phyloP scores from a whole-genome alignment of 2,797 vertebrate species.

The Synanceia verrucosa region DNA sequence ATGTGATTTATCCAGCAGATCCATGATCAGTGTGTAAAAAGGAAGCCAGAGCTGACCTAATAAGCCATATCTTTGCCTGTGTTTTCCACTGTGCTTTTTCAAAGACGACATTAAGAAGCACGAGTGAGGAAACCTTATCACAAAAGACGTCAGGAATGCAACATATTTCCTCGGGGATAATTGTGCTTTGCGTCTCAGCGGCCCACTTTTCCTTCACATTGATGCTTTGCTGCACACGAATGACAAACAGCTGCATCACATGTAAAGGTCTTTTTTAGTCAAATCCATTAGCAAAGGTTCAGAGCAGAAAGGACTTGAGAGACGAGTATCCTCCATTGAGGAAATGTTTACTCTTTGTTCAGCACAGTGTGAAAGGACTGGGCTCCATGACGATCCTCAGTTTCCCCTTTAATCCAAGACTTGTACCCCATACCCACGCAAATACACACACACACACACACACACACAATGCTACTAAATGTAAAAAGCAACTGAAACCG shows the following conservation, averaged over 20 bases:
- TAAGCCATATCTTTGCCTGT: conserved; percentile 67
- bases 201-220: conserved; percentile 72
- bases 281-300: conserved; percentile 57
- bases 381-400: conserved; percentile 57
- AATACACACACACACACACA: conserved; percentile 32
- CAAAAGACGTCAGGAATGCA: conserved; percentile 76
- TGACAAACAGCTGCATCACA: conserved; percentile 68
- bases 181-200: conserved; percentile 70
- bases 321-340: conserved; percentile 26
- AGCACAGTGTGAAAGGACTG: conserved; percentile 51
- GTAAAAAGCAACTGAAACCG: conserved; percentile 67
- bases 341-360: conserved; percentile 57
- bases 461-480: conserved; percentile 43
- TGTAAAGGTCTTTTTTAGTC: conserved; percentile 53
- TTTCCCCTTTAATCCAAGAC: conserved; percentile 65
- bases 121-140: conserved; percentile 71
- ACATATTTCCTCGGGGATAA: conserved; percentile 76
- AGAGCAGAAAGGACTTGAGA: conserved; percentile 18
- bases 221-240: conserved; percentile 67
- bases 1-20: conserved; percentile 71
- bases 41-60: conserved; percentile 66
- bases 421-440: conserved; percentile 42
- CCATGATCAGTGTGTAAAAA: conserved; percentile 61
- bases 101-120: conserved; percentile 57
- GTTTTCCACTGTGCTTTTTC: conserved; percentile 58